A percentile compares a stretch with the other conserved stretches of the same genome.
phyloP scores from a whole-genome alignment of 2,888 invertebrate species.

The Pharmacophagus antenor region DNA sequence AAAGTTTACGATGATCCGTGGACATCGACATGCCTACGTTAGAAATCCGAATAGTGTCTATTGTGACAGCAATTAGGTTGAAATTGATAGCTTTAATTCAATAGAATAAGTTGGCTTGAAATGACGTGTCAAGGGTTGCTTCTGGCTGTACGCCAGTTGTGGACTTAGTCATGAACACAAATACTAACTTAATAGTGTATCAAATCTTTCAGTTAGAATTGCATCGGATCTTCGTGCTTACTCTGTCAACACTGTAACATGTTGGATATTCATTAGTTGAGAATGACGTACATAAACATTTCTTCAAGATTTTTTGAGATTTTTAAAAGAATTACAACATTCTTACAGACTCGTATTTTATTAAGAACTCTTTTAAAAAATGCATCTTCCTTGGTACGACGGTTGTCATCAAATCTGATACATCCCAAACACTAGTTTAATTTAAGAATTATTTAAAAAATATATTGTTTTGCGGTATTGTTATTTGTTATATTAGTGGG shows the following conservation, averaged over 20 bases:
- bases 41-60: constrained; percentile 9
- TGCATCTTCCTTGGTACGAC: no score
- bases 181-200: constrained; percentile 27
- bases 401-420: no score
- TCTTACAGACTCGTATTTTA: no score
- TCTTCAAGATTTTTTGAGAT: not conserved
- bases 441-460: no score
- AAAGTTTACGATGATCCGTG: constrained; percentile 4
- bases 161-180: constrained; percentile 33
- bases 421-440: no score
- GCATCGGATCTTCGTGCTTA: not conserved
- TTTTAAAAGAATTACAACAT: no score
- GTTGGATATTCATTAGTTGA: not conserved
- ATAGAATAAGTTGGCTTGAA: not conserved
- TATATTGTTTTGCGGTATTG: no score
- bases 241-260: constrained; percentile 8
- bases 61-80: constrained; percentile 17
- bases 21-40: constrained; percentile 3
- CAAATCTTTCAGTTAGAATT: constrained; percentile 2
- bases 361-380: no score
- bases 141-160: constrained; percentile 32
- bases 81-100: constrained; percentile 12
- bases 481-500: no score
- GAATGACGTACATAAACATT: not conserved
- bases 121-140: constrained; percentile 26